Percentiles rank a stretch among this genome's conserved stretches.
phyloP scores from a whole-genome alignment of 2,797 vertebrate species.

The Clarias pachynema region DNA sequence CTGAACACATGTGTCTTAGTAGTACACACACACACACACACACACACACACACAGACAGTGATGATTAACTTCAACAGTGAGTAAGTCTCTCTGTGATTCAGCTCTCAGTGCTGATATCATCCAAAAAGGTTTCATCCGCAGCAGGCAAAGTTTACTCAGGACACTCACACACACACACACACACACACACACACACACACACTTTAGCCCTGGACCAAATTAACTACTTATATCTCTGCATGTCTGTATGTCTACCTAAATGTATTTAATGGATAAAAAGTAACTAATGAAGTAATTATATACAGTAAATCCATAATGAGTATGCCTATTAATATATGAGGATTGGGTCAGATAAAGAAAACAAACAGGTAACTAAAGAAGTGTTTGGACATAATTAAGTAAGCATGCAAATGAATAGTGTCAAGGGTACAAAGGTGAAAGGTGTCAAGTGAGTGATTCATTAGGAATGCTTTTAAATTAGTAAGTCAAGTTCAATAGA shows the following conservation, averaged over 20 bases:
- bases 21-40: not conserved
- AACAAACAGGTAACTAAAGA: not conserved
- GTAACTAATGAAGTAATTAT: not conserved
- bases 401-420: not conserved
- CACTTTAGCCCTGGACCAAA: not conserved
- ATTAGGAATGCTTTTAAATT: not conserved
- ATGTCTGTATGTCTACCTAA: not conserved
- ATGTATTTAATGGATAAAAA: not conserved
- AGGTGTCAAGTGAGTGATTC: not conserved
- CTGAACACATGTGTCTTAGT: not conserved
- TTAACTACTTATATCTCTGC: too few relatives aligned
- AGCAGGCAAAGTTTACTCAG: conserved; percentile 13
- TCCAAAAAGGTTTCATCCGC: conserved; percentile 22
- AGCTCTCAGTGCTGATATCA: conserved; percentile 10
- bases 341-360: not conserved
- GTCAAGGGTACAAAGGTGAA: not conserved
- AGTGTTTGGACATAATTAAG: not conserved
- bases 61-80: conserved; percentile 1
- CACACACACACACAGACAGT: not conserved
- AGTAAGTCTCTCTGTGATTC: conserved; percentile 4
- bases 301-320: not conserved
- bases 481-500: not conserved
- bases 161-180: conserved; percentile 18
- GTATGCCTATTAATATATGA: not conserved
- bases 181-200: conserved; percentile 24